These are phyloP conservation scores for Pangasius djambal DNA, from an alignment of 2,797 vertebrate species.

Conservation along the genomic window DNA sequence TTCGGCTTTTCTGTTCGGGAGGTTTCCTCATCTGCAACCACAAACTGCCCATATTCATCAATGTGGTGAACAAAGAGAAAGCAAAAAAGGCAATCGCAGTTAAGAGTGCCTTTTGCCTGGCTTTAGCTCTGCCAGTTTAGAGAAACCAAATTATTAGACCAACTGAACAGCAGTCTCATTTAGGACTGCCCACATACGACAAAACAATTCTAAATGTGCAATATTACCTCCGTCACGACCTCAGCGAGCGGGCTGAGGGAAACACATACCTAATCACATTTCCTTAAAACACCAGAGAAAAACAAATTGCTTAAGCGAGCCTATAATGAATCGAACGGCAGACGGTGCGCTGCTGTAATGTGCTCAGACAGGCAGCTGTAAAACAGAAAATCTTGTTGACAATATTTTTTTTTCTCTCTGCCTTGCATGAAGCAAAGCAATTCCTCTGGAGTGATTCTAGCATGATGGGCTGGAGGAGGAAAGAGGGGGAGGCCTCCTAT, in stretches of 20 bases:
- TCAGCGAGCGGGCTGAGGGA: slow-evolving; percentile 29
- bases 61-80: background rate
- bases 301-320: slow-evolving; percentile 60
- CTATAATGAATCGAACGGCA: slow-evolving; percentile 60
- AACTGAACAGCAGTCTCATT: slow-evolving; percentile 18
- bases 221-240: slow-evolving; percentile 38
- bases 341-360: slow-evolving; percentile 46
- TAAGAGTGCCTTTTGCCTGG: background rate
- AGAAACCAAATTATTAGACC: background rate
- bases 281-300: slow-evolving; percentile 56
- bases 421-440: slow-evolving; percentile 52
- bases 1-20: slow-evolving; percentile 14
- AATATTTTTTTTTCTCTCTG: slow-evolving; percentile 40
- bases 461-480: slow-evolving; percentile 22
- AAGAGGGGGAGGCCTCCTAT: slow-evolving; percentile 29
- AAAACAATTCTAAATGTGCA: slow-evolving; percentile 45
- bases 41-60: slow-evolving; percentile 16
- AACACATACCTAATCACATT: slow-evolving; percentile 57
- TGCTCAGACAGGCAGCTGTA: slow-evolving; percentile 51
- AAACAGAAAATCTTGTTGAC: slow-evolving; percentile 56
- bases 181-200: slow-evolving; percentile 31
- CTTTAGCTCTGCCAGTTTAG: background rate
- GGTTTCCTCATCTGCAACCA: background rate
- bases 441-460: slow-evolving; percentile 52
- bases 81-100: background rate